Percentiles rank a stretch among this genome's conserved stretches.
phyloP scores from a whole-genome alignment of 2,888 invertebrate species.

The Subacronicta megacephala region DNA sequence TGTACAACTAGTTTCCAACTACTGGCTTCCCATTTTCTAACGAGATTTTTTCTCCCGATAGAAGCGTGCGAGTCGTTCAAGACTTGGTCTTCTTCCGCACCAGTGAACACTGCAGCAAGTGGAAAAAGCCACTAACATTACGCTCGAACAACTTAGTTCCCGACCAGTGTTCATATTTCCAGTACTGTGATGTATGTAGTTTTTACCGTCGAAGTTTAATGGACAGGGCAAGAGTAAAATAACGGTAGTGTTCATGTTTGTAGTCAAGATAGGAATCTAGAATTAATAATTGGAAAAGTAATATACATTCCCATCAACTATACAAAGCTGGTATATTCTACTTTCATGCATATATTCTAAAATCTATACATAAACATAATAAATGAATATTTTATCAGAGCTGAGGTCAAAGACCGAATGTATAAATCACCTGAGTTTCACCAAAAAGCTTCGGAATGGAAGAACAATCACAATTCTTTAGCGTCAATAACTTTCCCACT shows the following conservation, averaged over 20 bases:
- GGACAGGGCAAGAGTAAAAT: constrained; percentile 22
- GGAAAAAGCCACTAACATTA: constrained; percentile 71
- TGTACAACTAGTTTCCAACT: constrained; percentile 76
- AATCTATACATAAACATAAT: neutral
- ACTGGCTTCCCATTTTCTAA: constrained; percentile 88
- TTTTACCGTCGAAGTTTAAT: constrained; percentile 21
- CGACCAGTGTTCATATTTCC: constrained; percentile 49
- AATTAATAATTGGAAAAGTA: neutral
- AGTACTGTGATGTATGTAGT: constrained; percentile 34
- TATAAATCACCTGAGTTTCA: constrained; percentile 36
- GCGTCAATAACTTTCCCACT: constrained; percentile 71
- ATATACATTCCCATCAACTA: neutral
- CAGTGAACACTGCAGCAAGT: constrained; percentile 62
- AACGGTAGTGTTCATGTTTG: constrained; percentile 22
- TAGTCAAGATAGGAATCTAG: constrained; percentile 1
- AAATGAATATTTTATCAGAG: neutral
- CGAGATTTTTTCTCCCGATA: constrained; percentile 80
- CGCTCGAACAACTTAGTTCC: constrained; percentile 52
- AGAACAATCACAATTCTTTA: constrained; percentile 66
- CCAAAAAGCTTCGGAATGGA: constrained; percentile 37
- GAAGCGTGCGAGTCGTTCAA: constrained; percentile 61
- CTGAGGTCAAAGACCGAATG: constrained; percentile 23
- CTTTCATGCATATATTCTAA: neutral
- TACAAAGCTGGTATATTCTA: neutral
- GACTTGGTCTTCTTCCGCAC: constrained; percentile 71